A percentile compares a stretch with the other conserved stretches of the same genome.
phyloP scores from a whole-genome alignment of 2,113 vertebrate species.

The Pavo muticus region DNA sequence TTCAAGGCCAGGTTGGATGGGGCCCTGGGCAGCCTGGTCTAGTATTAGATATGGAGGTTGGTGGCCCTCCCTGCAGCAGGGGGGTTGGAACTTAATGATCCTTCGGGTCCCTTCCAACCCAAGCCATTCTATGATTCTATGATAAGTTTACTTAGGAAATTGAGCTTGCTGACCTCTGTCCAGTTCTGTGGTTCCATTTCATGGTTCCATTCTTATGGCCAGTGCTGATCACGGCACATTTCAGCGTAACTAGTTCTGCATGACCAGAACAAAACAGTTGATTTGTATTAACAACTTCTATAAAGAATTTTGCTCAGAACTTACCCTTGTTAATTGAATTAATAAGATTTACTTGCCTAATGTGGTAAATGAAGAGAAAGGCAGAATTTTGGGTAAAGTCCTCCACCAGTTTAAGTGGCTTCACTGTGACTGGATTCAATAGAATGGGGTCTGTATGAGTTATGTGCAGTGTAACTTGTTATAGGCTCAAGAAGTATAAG shows the following conservation, averaged over 20 bases:
- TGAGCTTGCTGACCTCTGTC: background rate
- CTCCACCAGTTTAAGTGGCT: background rate
- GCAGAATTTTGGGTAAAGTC: background rate
- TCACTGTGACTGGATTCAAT: background rate
- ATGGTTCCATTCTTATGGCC: fast-evolving
- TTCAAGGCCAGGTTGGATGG: no score
- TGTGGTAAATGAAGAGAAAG: background rate
- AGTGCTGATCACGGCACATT: background rate
- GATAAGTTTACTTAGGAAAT: background rate
- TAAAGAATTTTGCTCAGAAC: background rate
- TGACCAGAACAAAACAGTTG: background rate
- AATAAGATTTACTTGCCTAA: background rate
- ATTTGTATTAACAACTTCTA: background rate
- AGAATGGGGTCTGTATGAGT: background rate
- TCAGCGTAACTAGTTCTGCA: background rate
- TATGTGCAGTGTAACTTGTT: background rate
- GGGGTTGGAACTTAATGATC: no score
- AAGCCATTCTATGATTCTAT: no score
- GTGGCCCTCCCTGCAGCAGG: no score
- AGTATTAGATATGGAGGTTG: no score
- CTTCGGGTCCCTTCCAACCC: no score
- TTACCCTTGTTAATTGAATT: background rate
- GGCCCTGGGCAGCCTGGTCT: no score
- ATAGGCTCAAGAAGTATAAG: background rate
- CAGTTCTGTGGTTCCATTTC: background rate